Conservation (phyloP, 2,797 vertebrate genomes). For the Linurgus olivaceus region DNA sequence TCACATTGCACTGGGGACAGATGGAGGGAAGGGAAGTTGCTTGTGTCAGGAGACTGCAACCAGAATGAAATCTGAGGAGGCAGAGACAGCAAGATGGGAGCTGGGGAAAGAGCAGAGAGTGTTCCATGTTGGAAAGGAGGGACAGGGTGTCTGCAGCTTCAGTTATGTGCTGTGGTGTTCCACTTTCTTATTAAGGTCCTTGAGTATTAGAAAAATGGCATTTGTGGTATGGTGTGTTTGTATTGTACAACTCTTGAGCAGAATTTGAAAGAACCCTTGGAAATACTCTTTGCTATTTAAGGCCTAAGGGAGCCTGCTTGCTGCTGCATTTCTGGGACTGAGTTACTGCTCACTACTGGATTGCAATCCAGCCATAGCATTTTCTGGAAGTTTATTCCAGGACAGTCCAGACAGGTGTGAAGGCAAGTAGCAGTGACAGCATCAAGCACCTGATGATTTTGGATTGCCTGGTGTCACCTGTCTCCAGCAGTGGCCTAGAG, state of each 20-base stretch:
- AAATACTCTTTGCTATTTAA: not conserved
- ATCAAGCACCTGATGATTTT: not conserved
- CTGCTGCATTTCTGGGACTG: not conserved
- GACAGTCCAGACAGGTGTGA: not conserved
- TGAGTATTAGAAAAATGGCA: not conserved
- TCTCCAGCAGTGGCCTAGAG: not conserved
- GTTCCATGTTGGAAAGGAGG: not conserved
- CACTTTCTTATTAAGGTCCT: not conserved
- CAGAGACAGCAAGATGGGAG: not conserved
- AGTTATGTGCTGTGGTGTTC: not conserved
- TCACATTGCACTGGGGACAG: constrained; percentile 46
- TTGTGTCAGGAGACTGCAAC: constrained; percentile 52
- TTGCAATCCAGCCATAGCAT: not conserved
- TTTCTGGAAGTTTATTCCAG: not conserved
- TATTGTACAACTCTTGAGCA: not conserved
- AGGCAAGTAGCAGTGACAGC: not conserved
- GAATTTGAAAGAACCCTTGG: not conserved
- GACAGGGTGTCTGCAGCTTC: not conserved
- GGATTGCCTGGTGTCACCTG: not conserved
- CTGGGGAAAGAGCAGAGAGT: not conserved
- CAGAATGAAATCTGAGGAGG: not conserved
- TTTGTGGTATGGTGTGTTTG: not conserved
- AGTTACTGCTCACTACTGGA: not conserved
- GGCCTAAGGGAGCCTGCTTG: not conserved
- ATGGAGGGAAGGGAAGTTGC: constrained; percentile 40